These are phyloP conservation scores for Perca schrenkii DNA, from an alignment of 2,113 vertebrate genomes.

Conservation along the genomic window DNA sequence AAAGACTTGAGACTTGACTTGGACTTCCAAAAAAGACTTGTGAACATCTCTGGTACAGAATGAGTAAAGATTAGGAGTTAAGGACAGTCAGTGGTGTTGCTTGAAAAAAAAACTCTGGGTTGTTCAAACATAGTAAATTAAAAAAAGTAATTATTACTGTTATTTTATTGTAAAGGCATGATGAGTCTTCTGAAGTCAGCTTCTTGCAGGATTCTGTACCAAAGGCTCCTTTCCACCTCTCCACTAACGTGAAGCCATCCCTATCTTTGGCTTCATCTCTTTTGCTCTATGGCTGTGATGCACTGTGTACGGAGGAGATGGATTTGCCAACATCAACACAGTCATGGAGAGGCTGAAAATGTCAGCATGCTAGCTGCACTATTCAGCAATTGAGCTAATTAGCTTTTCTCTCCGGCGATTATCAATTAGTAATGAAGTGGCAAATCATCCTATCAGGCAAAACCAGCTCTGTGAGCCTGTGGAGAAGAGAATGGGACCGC, in stretches of 20 bases:
- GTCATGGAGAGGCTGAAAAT: constrained; percentile 48
- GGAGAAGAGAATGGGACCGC: constrained; percentile 29
- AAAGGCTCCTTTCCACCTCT: not conserved
- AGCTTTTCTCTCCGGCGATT: constrained; percentile 71
- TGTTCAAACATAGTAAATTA: not conserved
- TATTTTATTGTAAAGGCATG: not conserved
- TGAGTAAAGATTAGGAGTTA: too few relatives aligned
- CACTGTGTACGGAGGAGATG: constrained; percentile 15
- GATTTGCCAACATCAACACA: constrained; percentile 40
- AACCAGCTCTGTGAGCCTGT: constrained; percentile 46
- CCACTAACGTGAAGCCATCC: not conserved
- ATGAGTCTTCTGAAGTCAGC: not conserved
- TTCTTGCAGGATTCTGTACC: not conserved
- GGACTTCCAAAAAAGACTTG: too few relatives aligned
- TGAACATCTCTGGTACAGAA: too few relatives aligned
- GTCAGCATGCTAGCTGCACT: constrained; percentile 61
- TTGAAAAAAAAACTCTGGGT: not conserved
- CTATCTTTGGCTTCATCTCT: constrained; percentile 14
- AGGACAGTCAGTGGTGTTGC: not conserved
- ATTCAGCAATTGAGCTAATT: constrained; percentile 74
- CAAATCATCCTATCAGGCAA: constrained; percentile 76
- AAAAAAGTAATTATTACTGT: not conserved
- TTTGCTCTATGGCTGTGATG: constrained; percentile 10
- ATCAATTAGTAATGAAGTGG: constrained; percentile 83
- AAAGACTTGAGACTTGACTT: too few relatives aligned